These are phyloP conservation scores for Atherinosoma microstoma DNA, from an alignment of 2,797 vertebrate genomes.

Conservation along the genomic window DNA sequence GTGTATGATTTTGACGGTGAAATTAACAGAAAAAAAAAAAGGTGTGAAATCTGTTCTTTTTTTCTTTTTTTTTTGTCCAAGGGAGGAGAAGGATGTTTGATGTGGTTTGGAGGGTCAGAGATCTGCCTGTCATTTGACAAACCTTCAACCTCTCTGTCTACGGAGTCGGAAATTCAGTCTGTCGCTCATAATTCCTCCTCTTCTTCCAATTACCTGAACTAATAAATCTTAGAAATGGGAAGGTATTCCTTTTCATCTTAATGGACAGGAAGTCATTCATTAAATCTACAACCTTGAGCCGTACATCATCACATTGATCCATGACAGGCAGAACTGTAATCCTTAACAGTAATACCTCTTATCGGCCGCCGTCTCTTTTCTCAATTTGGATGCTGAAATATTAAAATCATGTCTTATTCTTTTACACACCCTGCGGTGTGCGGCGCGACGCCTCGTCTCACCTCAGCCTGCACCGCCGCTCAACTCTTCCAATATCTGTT, in stretches of 20 bases:
- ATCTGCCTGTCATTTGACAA: slow-evolving; percentile 59
- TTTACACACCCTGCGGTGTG: slow-evolving; percentile 72
- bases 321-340: slow-evolving; percentile 84
- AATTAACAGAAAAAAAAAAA: background rate
- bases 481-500: slow-evolving; percentile 71
- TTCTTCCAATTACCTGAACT: slow-evolving; percentile 87
- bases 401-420: slow-evolving; percentile 84
- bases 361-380: slow-evolving; percentile 64
- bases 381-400: slow-evolving; percentile 84
- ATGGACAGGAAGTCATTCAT: slow-evolving; percentile 88
- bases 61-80: background rate
- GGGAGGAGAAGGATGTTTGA: background rate
- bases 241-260: slow-evolving; percentile 83
- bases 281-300: slow-evolving; percentile 77
- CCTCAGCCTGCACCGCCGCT: slow-evolving; percentile 63
- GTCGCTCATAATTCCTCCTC: slow-evolving; percentile 78
- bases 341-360: slow-evolving; percentile 81
- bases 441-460: slow-evolving; percentile 57
- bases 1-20: background rate
- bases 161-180: slow-evolving; percentile 78
- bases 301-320: slow-evolving; percentile 80
- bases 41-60: slow-evolving; percentile 1
- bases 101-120: slow-evolving; percentile 20
- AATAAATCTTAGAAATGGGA: slow-evolving; percentile 85
- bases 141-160: slow-evolving; percentile 63